Evolutionary conservation across 2,797 vertebrate species (phyloP), one percentile per base, ranked within the genome.

Genomic region (Sparidentex hasta): DNA sequence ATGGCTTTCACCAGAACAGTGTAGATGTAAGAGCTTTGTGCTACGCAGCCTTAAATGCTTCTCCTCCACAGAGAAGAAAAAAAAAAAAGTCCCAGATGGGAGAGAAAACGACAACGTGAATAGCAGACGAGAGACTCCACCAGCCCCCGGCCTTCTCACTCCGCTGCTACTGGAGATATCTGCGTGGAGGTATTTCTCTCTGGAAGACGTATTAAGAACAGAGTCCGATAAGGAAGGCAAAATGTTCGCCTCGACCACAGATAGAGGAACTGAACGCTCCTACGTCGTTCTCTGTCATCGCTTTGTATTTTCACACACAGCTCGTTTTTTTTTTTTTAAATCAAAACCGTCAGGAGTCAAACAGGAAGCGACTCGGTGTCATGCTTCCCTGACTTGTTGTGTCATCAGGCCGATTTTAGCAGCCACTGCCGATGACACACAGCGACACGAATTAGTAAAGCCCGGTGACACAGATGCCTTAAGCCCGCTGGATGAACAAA

Each of bases 131-230:
- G 21, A 61, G 54, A 55, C 44, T 23, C 25, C 46, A 27, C 29
- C 48, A 38, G 47, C 23, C 11, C 8, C 8, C 55, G 25, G 64
- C n/a, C 25, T 63, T 29, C 77, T 47, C 13, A n/a, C 61, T 16
- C 7, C 0, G 27, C 48, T 62, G 41, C 44, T 17, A 3, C 14
- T 20, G n/a, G 4, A 13, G 18, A n/a, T 23, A 54, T 68, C 25
- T 54, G 68, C 52, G 83, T 46, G 65, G 59, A 78, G 48, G 67
- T 70, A 20, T 57, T 23, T 33, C n/a, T 23, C 33, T 43, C n/a
- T 20, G 16, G 5, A 71, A 55, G 65, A 52, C 14, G n/a, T 20
- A 38, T 23, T 6, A 68, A 65, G 82, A 78, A 76, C 44, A 69
- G n/a, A 76, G 38, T 2, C 56, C 43, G 62, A 72, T 71, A 73